These are phyloP conservation scores for Eudasyphora cyanicolor DNA, from an alignment of 2,888 invertebrate genomes.

Conservation along the genomic window DNA sequence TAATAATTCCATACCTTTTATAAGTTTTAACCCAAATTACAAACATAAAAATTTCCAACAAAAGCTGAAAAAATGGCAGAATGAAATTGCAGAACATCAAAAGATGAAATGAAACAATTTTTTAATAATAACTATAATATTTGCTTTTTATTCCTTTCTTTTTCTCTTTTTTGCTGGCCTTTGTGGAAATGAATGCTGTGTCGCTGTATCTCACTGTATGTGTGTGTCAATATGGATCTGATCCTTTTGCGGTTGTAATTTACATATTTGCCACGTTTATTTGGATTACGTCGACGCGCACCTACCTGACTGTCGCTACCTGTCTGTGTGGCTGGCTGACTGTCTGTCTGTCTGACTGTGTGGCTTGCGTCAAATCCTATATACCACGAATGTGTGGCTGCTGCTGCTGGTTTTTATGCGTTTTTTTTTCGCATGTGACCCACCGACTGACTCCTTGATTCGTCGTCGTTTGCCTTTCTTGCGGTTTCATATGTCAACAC, in stretches of 20 bases:
- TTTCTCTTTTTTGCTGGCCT: background rate
- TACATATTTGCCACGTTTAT: constrained; percentile 44
- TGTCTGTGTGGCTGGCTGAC: too few relatives aligned
- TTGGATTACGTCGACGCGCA: constrained; percentile 43
- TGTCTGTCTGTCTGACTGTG: background rate
- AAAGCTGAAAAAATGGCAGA: background rate
- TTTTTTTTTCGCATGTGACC: background rate
- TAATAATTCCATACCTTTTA: background rate
- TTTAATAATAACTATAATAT: constrained; percentile 25
- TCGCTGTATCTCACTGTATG: background rate
- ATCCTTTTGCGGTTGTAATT: constrained; percentile 47
- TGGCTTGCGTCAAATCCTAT: background rate
- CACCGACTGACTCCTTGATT: background rate
- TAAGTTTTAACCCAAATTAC: constrained; percentile 15
- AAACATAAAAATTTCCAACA: background rate
- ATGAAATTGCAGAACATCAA: too few relatives aligned
- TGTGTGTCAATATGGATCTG: background rate
- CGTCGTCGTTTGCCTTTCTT: constrained; percentile 1
- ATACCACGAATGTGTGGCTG: background rate
- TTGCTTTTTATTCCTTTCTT: background rate
- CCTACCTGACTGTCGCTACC: background rate
- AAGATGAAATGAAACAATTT: background rate
- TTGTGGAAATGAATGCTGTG: constrained; percentile 6
- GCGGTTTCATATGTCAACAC: constrained; percentile 49
- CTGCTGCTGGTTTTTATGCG: constrained; percentile 12